Evolutionary conservation across 2,797 vertebrate species (phyloP).

Genomic region (Apogon talboti): DNA sequence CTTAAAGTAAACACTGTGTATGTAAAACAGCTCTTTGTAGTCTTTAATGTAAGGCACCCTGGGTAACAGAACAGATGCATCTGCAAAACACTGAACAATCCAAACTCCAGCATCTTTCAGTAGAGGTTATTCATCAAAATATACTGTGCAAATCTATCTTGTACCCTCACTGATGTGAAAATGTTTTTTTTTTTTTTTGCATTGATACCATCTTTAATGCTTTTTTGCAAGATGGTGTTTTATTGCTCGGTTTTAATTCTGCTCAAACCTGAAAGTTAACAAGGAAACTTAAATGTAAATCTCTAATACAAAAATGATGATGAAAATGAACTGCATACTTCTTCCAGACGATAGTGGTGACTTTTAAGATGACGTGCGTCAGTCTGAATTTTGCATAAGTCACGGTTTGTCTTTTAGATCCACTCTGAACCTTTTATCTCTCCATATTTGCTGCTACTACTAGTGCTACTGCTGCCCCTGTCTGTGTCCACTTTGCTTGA

Average conservation of each 20-base stretch:
- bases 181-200: background rate
- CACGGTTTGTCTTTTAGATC: conserved; percentile 82
- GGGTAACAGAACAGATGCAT: conserved; percentile 20
- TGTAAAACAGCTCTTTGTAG: conserved; percentile 22
- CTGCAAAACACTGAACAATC: conserved; percentile 13
- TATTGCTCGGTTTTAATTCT: conserved; percentile 1
- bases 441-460: conserved; percentile 87
- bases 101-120: conserved; percentile 22
- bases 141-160: background rate
- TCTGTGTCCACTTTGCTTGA: conserved; percentile 53
- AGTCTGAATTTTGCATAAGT: conserved; percentile 7
- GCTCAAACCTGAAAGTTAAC: background rate
- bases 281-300: background rate
- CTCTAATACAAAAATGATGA: background rate
- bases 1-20: conserved; percentile 11
- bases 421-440: conserved; percentile 92
- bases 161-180: background rate
- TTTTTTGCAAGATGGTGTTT: background rate
- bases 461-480: conserved; percentile 78
- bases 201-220: background rate
- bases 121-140: conserved; percentile 15
- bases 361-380: background rate
- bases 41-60: conserved; percentile 66
- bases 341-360: background rate
- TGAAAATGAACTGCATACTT: conserved; percentile 3